phyloP scores from a whole-genome alignment of 2,797 vertebrate species.

The Molossus molossus region DNA sequence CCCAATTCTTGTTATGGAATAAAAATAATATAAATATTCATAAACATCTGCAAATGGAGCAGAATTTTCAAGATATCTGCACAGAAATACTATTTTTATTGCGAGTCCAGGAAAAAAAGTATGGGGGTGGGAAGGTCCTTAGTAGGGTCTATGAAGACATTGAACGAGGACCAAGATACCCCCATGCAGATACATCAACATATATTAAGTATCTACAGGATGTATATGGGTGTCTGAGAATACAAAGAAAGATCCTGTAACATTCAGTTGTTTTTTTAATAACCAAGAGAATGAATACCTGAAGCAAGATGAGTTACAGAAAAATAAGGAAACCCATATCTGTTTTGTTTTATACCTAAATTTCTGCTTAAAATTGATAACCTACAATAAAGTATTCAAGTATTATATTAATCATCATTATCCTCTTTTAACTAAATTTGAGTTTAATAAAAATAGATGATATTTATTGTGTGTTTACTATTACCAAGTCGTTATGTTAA shows the following conservation, averaged over 20 bases:
- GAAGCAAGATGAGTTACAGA: background rate
- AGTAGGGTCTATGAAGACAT: background rate
- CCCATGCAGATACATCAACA: background rate
- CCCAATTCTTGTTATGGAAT: background rate
- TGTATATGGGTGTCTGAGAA: background rate
- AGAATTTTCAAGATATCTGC: background rate
- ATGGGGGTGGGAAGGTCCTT: accelerated
- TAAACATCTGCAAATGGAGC: background rate
- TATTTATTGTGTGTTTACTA: background rate
- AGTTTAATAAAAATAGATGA: background rate
- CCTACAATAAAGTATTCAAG: background rate
- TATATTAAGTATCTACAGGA: background rate
- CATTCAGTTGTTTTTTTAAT: background rate
- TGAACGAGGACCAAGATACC: background rate
- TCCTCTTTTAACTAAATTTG: background rate
- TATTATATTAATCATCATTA: background rate
- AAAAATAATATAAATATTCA: background rate
- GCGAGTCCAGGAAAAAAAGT: background rate
- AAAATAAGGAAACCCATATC: background rate
- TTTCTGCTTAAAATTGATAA: conserved; percentile 1
- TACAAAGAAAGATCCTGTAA: background rate
- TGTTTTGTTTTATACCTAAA: background rate
- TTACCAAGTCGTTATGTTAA: background rate
- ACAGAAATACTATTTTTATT: background rate
- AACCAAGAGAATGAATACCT: background rate